A percentile compares a stretch with the other conserved stretches of the same genome.
These are phyloP conservation scores for Halichoerus grypus DNA, from an alignment of 2,113 vertebrate genomes.

Conservation along the genomic window DNA sequence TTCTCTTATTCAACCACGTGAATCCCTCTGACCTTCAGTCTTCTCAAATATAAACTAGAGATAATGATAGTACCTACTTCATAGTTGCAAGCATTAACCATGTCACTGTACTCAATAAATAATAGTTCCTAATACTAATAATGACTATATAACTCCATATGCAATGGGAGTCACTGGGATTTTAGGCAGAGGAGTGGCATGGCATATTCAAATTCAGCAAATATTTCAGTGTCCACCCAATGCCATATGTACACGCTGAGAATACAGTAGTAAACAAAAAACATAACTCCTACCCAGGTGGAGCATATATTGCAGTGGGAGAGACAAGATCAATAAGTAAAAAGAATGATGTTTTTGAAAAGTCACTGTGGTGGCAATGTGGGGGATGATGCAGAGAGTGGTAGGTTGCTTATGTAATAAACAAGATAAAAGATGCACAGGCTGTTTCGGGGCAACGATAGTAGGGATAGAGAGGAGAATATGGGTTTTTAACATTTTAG, in stretches of 20 bases:
- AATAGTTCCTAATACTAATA: not conserved
- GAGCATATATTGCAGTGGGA: not conserved
- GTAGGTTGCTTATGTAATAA: not conserved
- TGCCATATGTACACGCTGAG: not conserved
- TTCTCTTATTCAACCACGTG: not conserved
- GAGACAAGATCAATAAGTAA: not conserved
- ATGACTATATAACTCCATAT: not conserved
- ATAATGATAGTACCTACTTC: not conserved
- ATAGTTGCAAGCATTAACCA: not conserved
- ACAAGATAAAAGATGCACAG: not conserved
- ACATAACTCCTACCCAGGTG: not conserved
- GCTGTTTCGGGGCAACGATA: not conserved
- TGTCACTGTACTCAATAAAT: not conserved
- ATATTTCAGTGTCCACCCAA: not conserved
- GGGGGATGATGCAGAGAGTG: not conserved
- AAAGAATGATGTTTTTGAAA: not conserved
- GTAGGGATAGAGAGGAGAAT: not conserved
- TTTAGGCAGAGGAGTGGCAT: not conserved
- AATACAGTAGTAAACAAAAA: not conserved
- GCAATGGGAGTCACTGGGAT: not conserved
- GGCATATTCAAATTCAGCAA: not conserved
- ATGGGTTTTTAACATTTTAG: not conserved
- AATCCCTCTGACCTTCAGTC: not conserved
- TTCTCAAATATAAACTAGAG: not conserved
- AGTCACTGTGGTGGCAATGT: not conserved